A percentile compares a stretch with the other conserved stretches of the same genome.
Conservation (phyloP, 2,113 vertebrate species). For the Cochlearius cochlearius region DNA sequence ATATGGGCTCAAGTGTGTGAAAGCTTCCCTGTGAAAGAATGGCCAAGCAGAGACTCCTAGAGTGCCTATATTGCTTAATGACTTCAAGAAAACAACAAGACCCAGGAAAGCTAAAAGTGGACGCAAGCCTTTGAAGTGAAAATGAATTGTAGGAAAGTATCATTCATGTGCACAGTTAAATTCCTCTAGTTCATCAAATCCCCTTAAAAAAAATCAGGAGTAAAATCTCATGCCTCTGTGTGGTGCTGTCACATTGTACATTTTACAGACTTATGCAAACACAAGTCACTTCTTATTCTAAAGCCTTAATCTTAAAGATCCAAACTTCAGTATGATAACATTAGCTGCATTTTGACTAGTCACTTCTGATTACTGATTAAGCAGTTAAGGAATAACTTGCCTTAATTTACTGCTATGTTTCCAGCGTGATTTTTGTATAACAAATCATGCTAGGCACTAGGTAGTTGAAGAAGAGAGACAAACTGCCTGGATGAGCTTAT, state of each 20-base stretch:
- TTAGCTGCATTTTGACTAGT: not conserved
- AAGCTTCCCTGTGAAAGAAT: not conserved
- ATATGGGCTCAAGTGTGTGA: not conserved
- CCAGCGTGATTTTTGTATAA: not conserved
- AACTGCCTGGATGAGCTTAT: not conserved
- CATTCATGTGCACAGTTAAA: not conserved
- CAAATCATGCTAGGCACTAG: not conserved
- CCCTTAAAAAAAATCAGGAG: not conserved
- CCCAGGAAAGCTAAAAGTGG: not conserved
- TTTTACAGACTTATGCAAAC: not conserved
- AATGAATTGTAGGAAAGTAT: not conserved
- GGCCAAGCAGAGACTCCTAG: not conserved
- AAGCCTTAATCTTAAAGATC: not conserved
- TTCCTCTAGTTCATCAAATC: not conserved
- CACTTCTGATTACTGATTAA: not conserved
- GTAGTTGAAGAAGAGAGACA: not conserved
- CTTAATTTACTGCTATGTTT: not conserved
- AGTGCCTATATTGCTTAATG: not conserved
- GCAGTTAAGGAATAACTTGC: not conserved
- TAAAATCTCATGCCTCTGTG: slow-evolving; percentile 28
- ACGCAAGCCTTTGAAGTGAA: not conserved
- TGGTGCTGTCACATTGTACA: slow-evolving; percentile 49
- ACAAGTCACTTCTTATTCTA: not conserved
- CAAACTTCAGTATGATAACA: not conserved
- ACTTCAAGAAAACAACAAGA: not conserved